Evolutionary conservation across 2,797 vertebrate species (phyloP).

Genomic region (Atherinosoma microstoma): DNA sequence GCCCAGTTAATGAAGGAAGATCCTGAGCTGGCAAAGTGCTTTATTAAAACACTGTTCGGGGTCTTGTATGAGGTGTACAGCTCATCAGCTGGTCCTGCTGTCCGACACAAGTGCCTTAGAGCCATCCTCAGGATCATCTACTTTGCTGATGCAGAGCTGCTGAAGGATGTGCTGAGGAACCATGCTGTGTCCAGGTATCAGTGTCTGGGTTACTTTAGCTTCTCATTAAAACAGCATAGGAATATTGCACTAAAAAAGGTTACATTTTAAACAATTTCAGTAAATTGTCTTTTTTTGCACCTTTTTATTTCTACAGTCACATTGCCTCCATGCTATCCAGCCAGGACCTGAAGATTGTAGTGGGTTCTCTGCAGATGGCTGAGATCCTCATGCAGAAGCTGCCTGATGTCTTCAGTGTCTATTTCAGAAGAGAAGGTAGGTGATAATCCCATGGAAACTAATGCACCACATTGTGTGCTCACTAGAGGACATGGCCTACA

Average conservation of each 20-base stretch:
- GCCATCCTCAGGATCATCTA: constrained; percentile 99
- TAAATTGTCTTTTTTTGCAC: background rate
- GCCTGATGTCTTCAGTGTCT: constrained; percentile 98
- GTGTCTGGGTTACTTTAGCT: background rate
- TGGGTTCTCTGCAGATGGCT: constrained; percentile 99
- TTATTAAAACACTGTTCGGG: constrained; percentile 99
- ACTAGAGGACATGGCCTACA: background rate
- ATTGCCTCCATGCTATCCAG: constrained; percentile 99
- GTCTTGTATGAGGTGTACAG: constrained; percentile 99
- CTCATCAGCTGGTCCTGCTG: constrained; percentile 98
- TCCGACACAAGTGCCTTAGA: constrained; percentile 99
- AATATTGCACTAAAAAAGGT: background rate
- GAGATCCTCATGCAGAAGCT: constrained; percentile 99
- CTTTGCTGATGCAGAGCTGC: constrained; percentile 98
- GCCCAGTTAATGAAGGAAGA: constrained; percentile 99
- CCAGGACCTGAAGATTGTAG: constrained; percentile 99
- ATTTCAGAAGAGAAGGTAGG: constrained; percentile 98
- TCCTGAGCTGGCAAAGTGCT: constrained; percentile 97
- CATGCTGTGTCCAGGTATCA: constrained; percentile 96
- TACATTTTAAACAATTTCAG: background rate
- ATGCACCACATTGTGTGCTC: background rate
- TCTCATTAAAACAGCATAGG: background rate
- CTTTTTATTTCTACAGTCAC: constrained; percentile 88
- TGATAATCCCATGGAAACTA: background rate
- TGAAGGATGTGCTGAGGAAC: constrained; percentile 98